These are phyloP conservation scores for Halcyon smyrnensis DNA, from an alignment of 2,797 vertebrate genomes.

Conservation along the genomic window DNA sequence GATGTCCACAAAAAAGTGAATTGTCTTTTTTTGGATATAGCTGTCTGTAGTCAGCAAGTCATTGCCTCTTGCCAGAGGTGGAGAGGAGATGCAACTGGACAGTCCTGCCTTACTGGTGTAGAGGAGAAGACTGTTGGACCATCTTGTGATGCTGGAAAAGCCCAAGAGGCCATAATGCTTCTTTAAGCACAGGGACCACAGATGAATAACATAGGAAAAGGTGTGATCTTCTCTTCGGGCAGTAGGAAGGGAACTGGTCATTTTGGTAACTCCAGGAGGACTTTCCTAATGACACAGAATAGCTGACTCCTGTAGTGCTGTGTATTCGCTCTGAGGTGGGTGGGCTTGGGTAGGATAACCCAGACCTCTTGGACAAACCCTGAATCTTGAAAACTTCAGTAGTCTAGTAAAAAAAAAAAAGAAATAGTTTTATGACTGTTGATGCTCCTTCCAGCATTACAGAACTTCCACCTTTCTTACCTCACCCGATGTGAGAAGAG, in stretches of 20 bases:
- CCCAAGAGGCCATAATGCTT: not conserved
- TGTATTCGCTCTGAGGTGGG: not conserved
- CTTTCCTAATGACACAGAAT: not conserved
- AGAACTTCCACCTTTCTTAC: not conserved
- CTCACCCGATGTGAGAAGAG: not conserved
- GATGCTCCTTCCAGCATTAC: not conserved
- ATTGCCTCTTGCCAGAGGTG: rapidly evolving
- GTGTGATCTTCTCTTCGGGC: not conserved
- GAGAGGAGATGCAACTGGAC: not conserved
- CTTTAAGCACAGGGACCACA: not conserved
- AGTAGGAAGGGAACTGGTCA: not conserved
- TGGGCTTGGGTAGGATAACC: not conserved
- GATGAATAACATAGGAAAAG: not conserved
- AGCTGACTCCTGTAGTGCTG: not conserved
- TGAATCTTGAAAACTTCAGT: not conserved
- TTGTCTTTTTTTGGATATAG: not conserved
- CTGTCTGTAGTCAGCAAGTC: not conserved
- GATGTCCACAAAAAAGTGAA: not conserved
- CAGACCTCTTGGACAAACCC: not conserved
- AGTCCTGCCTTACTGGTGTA: not conserved
- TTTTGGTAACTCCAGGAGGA: not conserved
- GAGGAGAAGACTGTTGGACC: not conserved
- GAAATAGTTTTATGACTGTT: not conserved
- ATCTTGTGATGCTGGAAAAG: not conserved
- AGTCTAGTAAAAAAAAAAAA: not conserved